Base-by-base conservation (phyloP, 2,113 vertebrate species). In the Ariopsis seemanni region DNA sequence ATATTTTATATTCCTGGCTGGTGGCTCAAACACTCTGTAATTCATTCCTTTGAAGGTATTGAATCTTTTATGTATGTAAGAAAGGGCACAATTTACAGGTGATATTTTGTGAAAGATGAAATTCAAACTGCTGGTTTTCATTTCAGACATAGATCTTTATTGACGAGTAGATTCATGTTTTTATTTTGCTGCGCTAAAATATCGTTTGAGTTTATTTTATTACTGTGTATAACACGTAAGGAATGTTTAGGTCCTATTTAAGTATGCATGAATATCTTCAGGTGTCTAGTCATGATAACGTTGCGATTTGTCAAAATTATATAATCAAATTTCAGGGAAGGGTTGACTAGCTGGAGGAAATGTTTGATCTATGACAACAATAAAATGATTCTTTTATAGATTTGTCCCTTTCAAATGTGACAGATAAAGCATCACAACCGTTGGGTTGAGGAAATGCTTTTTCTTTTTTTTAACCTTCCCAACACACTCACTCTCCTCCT, bases 371-470 rank as follows among this genome's bases (percentile, higher is more conserved):
- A 60, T 83, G 72, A 67, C 71, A 74, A 85, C 17, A 85, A 30
- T 63, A 48, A 83, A 80, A 25, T 84, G 11, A 84, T 86, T 42
- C 55, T 74, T 80, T 25, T 84, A 78, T 88, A 86, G 74, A 87
- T 74, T 75, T 90, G 81, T 86, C 84, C 86, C 85, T 88, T 90
- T 77, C 42, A 83, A 89, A 65, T 88, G 86, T 88, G 84, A 86
- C 34, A 74, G 93, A 88, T 88, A 93, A 95, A 96, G 94, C 94
- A 95, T 96, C 96, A 92, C 95, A 95, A 95, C 94, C 94, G 85
- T 90, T 92, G 57, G 92, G 96, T 95, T 94, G 95, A 94, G 18
- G 84, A 94, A 95, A 96, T 95, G 94, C 95, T 95, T 94, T 95
- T 93, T 93, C 48, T 27, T 80, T 78, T 78, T 60, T 82, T 75